Conservation (phyloP, 2,797 vertebrate genomes). For the Xenopus petersii region DNA sequence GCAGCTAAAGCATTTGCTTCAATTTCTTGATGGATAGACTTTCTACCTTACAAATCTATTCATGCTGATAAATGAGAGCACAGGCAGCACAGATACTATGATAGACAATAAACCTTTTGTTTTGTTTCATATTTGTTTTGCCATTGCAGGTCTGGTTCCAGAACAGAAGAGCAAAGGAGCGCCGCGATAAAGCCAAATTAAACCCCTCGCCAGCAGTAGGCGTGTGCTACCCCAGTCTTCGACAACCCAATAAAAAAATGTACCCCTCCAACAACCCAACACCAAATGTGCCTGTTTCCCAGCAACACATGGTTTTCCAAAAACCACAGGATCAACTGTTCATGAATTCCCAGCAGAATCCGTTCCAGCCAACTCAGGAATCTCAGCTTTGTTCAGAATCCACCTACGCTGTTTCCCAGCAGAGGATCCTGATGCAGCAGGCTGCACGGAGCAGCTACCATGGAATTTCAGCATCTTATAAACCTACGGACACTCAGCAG, state of each 20-base stretch:
- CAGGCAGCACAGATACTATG: too few species aligned
- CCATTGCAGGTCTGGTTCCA: slow-evolving; percentile 78
- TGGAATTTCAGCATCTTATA: not conserved
- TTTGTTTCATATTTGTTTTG: too few species aligned
- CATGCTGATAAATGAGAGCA: too few species aligned
- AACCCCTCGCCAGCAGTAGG: not conserved
- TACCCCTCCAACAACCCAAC: not conserved
- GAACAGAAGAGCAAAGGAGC: slow-evolving; percentile 79
- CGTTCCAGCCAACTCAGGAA: not conserved
- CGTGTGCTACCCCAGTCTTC: not conserved
- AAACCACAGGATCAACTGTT: not conserved
- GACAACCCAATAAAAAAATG: not conserved
- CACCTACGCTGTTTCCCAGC: not conserved
- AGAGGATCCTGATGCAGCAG: not conserved
- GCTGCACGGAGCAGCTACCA: not conserved
- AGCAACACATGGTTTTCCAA: not conserved
- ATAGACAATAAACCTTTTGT: too few species aligned
- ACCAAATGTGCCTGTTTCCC: not conserved
- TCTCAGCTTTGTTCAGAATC: not conserved
- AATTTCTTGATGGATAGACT: too few species aligned
- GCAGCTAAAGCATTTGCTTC: too few species aligned
- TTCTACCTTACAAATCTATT: too few species aligned
- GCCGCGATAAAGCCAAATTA: slow-evolving; percentile 69
- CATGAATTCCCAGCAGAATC: not conserved
- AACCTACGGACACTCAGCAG: not conserved